phyloP scores from a whole-genome alignment of 53 echinoderm and acorn worm species.

The Antedon mediterranea region DNA sequence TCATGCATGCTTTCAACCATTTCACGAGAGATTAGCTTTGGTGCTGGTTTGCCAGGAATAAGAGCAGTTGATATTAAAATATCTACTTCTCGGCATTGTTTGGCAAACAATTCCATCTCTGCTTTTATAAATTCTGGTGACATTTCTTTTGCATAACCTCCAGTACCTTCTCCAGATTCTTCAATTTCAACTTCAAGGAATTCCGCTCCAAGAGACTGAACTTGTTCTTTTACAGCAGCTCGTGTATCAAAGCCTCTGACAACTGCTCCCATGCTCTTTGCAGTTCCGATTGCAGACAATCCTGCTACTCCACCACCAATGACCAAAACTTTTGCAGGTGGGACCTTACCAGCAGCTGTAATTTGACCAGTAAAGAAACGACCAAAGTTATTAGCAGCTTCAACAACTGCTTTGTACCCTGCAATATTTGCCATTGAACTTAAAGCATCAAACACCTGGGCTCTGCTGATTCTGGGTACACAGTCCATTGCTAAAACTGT shows the following conservation, averaged over 20 bases:
- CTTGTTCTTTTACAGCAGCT: constrained; percentile 94
- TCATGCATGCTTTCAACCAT: constrained; percentile 98
- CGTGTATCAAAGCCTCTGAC: constrained; percentile 93
- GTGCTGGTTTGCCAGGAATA: constrained; percentile 89
- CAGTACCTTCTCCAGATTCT: constrained; percentile 87
- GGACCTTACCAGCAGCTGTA: constrained; percentile 96
- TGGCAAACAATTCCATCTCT: constrained; percentile 92
- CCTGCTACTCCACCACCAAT: constrained; percentile 98
- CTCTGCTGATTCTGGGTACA: constrained; percentile 94
- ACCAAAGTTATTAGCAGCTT: constrained; percentile 97
- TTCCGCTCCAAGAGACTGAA: constrained; percentile 92
- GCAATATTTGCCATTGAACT: constrained; percentile 99
- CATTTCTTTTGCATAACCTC: constrained; percentile 99
- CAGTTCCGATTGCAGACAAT: constrained; percentile 80
- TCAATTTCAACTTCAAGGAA: constrained; percentile 80
- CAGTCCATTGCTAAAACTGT: constrained; percentile 96
- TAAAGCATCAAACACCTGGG: constrained; percentile 96
- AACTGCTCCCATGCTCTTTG: constrained; percentile 96
- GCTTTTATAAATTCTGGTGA: constrained; percentile 94
- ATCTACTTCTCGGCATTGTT: constrained; percentile 91
- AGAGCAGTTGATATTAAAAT: constrained; percentile 83
- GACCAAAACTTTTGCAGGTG: constrained; percentile 88
- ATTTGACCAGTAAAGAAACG: constrained; percentile 99
- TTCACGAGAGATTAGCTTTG: constrained; percentile 81
- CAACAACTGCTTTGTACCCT: constrained; percentile 92